Conservation (phyloP, 1,140 invertebrate species). For the Rhopalosiphum maidis region DNA sequence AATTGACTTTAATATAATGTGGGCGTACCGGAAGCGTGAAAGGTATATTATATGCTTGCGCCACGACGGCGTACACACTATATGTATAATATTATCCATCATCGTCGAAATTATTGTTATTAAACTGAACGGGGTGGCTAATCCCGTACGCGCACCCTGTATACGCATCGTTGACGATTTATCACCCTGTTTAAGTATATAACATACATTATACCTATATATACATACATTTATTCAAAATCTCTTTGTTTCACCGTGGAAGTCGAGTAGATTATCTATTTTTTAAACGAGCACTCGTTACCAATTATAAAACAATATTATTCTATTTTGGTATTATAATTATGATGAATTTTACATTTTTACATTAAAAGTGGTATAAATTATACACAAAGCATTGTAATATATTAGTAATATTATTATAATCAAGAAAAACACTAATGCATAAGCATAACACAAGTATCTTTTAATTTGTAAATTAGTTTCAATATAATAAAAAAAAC, state of each 20-base stretch:
- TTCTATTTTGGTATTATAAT: neutral
- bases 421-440: neutral
- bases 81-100: neutral
- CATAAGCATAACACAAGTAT: neutral
- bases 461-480: neutral
- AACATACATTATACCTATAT: neutral
- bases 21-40: constrained; percentile 43
- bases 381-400: neutral
- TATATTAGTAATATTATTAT: neutral
- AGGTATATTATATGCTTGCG: neutral
- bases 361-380: neutral
- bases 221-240: neutral
- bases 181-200: neutral
- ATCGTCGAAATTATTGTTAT: constrained; percentile 40
- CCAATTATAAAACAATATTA: neutral
- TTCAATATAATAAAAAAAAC: neutral
- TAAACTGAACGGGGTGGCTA: neutral
- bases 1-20: constrained; percentile 29
- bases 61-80: neutral
- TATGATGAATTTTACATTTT: neutral
- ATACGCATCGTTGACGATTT: neutral
- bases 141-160: neutral
- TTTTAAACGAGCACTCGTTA: neutral
- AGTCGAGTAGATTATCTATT: neutral
- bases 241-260: neutral